phyloP scores from a whole-genome alignment of 2,113 vertebrate species.

The Solenodon paradoxus region DNA sequence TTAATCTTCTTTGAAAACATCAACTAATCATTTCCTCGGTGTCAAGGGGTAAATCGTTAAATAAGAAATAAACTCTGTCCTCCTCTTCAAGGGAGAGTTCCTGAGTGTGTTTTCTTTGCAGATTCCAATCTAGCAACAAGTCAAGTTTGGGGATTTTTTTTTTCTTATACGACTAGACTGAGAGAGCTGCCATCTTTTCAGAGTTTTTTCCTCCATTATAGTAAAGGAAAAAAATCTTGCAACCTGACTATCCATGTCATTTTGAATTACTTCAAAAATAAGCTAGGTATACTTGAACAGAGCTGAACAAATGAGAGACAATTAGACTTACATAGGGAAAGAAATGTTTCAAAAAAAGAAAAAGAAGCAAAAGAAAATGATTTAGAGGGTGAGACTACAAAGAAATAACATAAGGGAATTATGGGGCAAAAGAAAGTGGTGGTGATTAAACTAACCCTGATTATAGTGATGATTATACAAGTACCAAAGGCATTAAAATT shows the following conservation, averaged over 20 bases:
- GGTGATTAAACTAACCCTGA: neutral
- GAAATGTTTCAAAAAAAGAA: slow-evolving; percentile 18
- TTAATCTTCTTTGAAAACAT: slow-evolving; percentile 74
- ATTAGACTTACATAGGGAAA: slow-evolving; percentile 40
- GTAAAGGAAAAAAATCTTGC: slow-evolving; percentile 6
- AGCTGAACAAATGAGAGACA: slow-evolving; percentile 52
- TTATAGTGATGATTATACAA: neutral
- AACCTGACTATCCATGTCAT: neutral
- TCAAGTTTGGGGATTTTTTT: neutral
- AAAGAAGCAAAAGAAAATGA: too few relatives aligned
- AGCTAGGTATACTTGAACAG: slow-evolving; percentile 37
- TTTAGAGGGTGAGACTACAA: neutral
- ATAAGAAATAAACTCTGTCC: slow-evolving; percentile 64
- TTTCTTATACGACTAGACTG: neutral
- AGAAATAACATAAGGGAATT: neutral
- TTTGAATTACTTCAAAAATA: slow-evolving; percentile 64
- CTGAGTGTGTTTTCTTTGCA: slow-evolving; percentile 67
- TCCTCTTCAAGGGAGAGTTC: slow-evolving; percentile 59
- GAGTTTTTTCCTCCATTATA: neutral
- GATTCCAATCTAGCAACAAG: slow-evolving; percentile 51
- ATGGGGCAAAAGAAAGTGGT: fast-evolving
- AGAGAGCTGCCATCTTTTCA: neutral
- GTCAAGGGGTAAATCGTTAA: slow-evolving; percentile 73
- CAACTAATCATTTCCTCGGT: slow-evolving; percentile 76
- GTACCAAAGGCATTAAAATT: neutral